Base-by-base conservation (phyloP, 30 jellyfish, hydroid and myxozoan genomes). In the Aurelia coerulea region DNA sequence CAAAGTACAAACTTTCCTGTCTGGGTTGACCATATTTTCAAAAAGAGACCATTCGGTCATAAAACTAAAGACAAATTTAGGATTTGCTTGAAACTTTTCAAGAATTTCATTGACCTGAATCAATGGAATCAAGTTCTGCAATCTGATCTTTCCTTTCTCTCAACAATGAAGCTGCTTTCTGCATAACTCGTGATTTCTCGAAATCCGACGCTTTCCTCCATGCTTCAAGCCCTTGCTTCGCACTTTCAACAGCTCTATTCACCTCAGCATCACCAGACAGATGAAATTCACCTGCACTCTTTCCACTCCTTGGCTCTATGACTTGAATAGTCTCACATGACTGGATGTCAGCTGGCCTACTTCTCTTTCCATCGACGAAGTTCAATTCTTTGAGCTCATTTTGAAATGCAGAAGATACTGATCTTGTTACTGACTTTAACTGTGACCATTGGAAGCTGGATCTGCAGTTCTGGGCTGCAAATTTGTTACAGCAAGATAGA, bases 301-400 rank as follows among this genome's bases (percentile, higher is more conserved):
- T 77, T 4, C 99, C 99, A 64, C 97, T 82, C 23, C 97, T 71
- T 56, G 99, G 99, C 69, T 90, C 96, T 10, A 95, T 56, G 56
- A 88, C 80, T 3, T 63, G 54, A 6, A 50, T 19, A 16, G 60
- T 74, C 62, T 95, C 90, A 62, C 90, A 75, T 2, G 86, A 17
- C n/a, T 62, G 66, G 29, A 58, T 41, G 15, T 65, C 63, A 65
- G 35, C 68, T 33, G 99, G 99, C 78, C 52, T 35, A 18, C 90
- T 54, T 42, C 97, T 74, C 39, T 50, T 56, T 31, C 99, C 99
- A 73, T 80, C 79, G 37, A 95, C 91, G 67, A 84, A 95, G 76
- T 95, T 95, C 63, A 87, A 86, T 34, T 70, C 85, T 13, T 31
- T 73, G 19, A 84, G 63, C 29, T 84, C 76, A 8, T 34, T 75